A percentile compares a stretch with the other conserved stretches of the same genome.
Evolutionary conservation across 2,888 invertebrate genomes (phyloP).

Genomic region (Heliothis peltigera): DNA sequence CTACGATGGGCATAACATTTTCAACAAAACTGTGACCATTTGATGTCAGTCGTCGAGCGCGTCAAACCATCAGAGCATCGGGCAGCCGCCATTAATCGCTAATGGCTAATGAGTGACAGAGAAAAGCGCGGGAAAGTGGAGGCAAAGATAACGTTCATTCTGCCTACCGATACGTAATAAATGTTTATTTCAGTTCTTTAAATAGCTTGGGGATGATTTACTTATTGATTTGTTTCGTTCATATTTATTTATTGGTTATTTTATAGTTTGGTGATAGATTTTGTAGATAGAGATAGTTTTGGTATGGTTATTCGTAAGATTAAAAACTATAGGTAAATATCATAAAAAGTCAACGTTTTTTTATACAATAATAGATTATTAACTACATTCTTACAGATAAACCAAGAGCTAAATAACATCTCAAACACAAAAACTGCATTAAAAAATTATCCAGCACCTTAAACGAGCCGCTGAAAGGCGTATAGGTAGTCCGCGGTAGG

Average conservation of each 20-base stretch:
- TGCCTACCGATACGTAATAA: constrained; percentile 59
- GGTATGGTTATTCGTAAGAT: neutral
- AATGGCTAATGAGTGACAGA: constrained; percentile 69
- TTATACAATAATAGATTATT: neutral
- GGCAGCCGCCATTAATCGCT: constrained; percentile 57
- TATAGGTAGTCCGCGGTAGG: constrained; percentile 30
- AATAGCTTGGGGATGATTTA: constrained; percentile 53
- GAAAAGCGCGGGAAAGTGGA: constrained; percentile 72
- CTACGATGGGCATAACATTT: constrained; percentile 33
- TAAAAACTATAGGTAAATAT: neutral
- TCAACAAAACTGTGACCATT: constrained; percentile 39
- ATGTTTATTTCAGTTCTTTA: constrained; percentile 57
- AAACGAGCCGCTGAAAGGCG: constrained; percentile 16
- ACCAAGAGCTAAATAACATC: constrained; percentile 19
- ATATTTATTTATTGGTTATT: constrained; percentile 22
- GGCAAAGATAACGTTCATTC: constrained; percentile 68
- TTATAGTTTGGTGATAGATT: constrained; percentile 3
- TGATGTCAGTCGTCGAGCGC: constrained; percentile 36
- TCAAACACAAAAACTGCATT: constrained; percentile 21
- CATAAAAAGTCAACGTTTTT: too few species aligned
- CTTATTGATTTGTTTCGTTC: constrained; percentile 16
- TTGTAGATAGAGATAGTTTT: neutral
- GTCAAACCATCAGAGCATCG: constrained; percentile 49
- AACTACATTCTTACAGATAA: neutral
- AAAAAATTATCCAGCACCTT: constrained; percentile 29